Evolutionary conservation across 2,113 vertebrate genomes (phyloP).

Genomic region (Eleginops maclovinus): DNA sequence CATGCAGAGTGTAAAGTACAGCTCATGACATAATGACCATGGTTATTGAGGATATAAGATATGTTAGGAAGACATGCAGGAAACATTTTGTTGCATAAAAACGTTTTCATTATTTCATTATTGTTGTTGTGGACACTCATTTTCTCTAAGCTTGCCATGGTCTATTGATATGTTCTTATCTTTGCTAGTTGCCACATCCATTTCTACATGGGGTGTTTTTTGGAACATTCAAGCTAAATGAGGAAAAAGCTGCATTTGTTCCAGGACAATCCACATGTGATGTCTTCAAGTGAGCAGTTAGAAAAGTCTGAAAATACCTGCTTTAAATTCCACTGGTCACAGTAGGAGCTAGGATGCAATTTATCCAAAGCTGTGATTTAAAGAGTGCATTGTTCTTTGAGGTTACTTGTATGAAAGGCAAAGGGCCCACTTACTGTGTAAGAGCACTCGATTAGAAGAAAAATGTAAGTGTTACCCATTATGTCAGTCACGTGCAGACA

Average conservation of each 20-base stretch:
- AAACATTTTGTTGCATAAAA: not conserved
- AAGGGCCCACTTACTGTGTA: too few relatives aligned
- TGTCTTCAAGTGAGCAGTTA: not conserved
- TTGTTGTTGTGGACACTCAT: not conserved
- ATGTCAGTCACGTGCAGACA: not conserved
- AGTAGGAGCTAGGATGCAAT: not conserved
- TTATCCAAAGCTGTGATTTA: not conserved
- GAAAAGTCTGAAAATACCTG: slow-evolving; percentile 1
- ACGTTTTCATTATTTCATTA: not conserved
- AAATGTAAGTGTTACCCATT: not conserved
- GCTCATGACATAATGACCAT: not conserved
- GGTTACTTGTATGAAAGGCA: not conserved
- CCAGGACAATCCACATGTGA: not conserved
- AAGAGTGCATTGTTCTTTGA: not conserved
- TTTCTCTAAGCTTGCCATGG: not conserved
- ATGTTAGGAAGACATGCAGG: not conserved
- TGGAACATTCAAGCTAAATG: slow-evolving; percentile 4
- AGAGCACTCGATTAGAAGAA: not conserved
- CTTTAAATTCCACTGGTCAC: not conserved
- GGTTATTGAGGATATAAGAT: not conserved
- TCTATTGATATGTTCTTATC: not conserved
- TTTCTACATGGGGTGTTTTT: not conserved
- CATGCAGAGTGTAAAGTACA: not conserved
- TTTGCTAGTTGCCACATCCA: slow-evolving; percentile 8
- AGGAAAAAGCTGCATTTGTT: not conserved